Base-by-base conservation (phyloP, 2,888 invertebrate genomes). In the Aphodius sticticus region DNA sequence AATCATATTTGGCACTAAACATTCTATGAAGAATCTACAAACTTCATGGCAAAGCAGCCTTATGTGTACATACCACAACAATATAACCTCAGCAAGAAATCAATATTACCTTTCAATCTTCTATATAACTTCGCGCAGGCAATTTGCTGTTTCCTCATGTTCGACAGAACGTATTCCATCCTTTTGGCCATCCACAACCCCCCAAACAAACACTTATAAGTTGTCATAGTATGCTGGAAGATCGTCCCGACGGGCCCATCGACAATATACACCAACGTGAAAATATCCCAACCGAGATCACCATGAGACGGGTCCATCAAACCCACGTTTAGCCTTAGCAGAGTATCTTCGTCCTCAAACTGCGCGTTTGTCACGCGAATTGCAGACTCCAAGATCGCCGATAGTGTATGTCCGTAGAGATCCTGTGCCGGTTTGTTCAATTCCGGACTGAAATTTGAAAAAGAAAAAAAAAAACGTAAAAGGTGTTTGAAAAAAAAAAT, bases 321-420 rank as follows among this genome's bases (percentile, higher is more conserved):
- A 80, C 86, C 92, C 78, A 98, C 96, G 89, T 97, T 97, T 53
- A 99, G 90, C 16, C 98, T 91, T 84, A 95, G 94, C 14, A 98
- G 91, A 76, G 98, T 96, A 88, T 98, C 98, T 69, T 94, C 93
- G 87, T 97, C 96, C 87, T 98, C 98, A 89, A 94, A 96, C 90
- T 98, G 97, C 14, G 98, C 97, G 90, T 97, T 98, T 14, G 98
- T 99, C 37, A 96, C 96, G 84, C 97, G 92, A 85, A 97, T 93
- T 7, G 97, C 96, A 37, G 95, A 94, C 87, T 96, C 96, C 87
- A 97, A 90, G 86, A 96, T 95, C 79, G 94, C 94, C 78, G 95
- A 94, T 83, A 99, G 91, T 87, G 97, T 97, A 89, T 98, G 97
- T 12, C 95, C 94, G 89, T 96, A 96, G 77, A 99, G 91, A 36